Evolutionary conservation across 2,888 invertebrate genomes (phyloP).

Genomic region (Cheilosia variabilis): DNA sequence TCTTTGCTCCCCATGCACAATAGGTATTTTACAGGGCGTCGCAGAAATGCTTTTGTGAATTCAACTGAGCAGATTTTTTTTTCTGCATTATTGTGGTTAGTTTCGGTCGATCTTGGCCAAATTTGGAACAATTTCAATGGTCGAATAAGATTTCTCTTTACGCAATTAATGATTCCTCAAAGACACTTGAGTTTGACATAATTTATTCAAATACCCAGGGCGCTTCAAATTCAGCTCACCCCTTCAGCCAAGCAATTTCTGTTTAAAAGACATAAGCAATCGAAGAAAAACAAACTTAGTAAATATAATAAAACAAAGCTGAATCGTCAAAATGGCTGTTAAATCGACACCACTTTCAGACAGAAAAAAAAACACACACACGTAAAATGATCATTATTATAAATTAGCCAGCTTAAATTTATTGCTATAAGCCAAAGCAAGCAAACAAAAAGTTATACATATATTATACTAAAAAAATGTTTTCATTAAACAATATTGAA

Average conservation of each 20-base stretch:
- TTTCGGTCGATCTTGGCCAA: no score
- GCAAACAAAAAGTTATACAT: background rate
- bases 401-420: slow-evolving; percentile 83
- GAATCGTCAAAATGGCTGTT: slow-evolving; percentile 83
- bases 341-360: slow-evolving; percentile 83
- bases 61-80: background rate
- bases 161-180: no score
- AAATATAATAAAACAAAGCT: slow-evolving; percentile 49
- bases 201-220: no score
- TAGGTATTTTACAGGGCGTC: no score
- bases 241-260: no score
- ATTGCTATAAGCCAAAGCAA: slow-evolving; percentile 10
- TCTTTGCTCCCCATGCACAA: no score
- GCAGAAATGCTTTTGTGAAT: background rate
- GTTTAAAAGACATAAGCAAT: no score
- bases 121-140: no score
- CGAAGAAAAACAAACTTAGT: slow-evolving; percentile 7
- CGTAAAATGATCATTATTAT: slow-evolving; percentile 85
- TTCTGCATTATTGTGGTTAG: background rate
- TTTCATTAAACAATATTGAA: slow-evolving; percentile 50
- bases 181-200: no score
- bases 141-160: no score
- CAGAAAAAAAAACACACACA: slow-evolving; percentile 86
- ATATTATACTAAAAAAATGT: slow-evolving; percentile 31
- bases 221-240: no score